phyloP scores from a whole-genome alignment of 2,113 vertebrate species.

The Poeciliopsis prolifica region DNA sequence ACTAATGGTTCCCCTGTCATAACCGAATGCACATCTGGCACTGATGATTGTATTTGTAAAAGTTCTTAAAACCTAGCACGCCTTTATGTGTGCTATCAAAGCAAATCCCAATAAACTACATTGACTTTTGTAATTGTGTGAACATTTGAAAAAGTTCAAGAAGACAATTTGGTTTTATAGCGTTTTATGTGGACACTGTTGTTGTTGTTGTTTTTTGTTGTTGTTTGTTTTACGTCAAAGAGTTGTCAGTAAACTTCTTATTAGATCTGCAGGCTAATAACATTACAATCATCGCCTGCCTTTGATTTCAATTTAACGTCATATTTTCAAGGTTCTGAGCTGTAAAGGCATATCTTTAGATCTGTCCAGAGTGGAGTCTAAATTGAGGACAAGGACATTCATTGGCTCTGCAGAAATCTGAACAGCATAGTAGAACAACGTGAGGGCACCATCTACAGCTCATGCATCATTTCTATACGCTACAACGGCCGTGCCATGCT shows the following conservation, averaged over 20 bases:
- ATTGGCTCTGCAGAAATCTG: slow-evolving; percentile 54
- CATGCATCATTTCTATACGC: slow-evolving; percentile 37
- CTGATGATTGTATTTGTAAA: not conserved
- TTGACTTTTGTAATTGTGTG: not conserved
- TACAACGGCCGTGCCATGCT: slow-evolving; percentile 48
- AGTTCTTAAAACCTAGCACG: not conserved
- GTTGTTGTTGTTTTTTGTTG: too few species aligned
- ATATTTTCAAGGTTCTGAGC: too few species aligned
- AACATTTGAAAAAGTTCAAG: not conserved
- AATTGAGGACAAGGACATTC: not conserved
- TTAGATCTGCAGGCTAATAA: too few species aligned
- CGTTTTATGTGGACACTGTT: not conserved
- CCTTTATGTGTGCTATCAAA: not conserved
- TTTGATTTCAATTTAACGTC: too few species aligned
- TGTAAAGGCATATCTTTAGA: too few species aligned
- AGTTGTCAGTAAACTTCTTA: not conserved
- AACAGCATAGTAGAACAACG: slow-evolving; percentile 38
- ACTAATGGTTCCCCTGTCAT: not conserved
- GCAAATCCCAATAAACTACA: not conserved
- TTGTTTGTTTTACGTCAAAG: not conserved
- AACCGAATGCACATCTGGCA: not conserved
- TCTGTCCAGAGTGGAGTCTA: not conserved
- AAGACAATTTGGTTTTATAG: not conserved
- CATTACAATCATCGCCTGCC: too few species aligned
- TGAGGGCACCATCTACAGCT: slow-evolving; percentile 51